Evolutionary conservation across 2,797 vertebrate species (phyloP).

Genomic region (Bryconaethiops microstoma): DNA sequence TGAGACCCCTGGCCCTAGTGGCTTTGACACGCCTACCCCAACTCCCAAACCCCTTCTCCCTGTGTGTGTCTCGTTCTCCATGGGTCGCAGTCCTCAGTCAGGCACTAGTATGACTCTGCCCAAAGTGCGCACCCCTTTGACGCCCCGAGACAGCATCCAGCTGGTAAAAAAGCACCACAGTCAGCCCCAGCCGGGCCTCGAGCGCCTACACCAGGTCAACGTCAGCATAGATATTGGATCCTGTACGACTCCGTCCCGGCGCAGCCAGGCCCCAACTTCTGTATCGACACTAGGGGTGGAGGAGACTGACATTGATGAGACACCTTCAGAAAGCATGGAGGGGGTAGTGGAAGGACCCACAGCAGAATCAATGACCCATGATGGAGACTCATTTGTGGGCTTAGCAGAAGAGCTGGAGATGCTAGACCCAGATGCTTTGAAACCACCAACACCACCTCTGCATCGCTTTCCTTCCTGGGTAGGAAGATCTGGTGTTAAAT

Average conservation of each 20-base stretch:
- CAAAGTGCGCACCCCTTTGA: constrained; percentile 81
- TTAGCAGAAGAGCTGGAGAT: constrained; percentile 70
- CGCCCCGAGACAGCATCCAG: constrained; percentile 86
- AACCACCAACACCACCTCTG: constrained; percentile 91
- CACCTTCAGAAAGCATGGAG: constrained; percentile 73
- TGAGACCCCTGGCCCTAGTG: constrained; percentile 64
- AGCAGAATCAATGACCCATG: constrained; percentile 42
- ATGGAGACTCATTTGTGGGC: constrained; percentile 64
- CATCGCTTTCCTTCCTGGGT: constrained; percentile 96
- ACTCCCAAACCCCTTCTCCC: constrained; percentile 65
- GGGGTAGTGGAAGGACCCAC: constrained; percentile 68
- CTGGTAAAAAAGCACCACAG: constrained; percentile 91
- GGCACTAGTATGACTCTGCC: constrained; percentile 91
- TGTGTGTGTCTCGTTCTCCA: constrained; percentile 21
- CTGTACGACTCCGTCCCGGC: constrained; percentile 64
- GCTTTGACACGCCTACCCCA: constrained; percentile 58
- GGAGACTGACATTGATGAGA: constrained; percentile 71
- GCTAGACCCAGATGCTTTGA: constrained; percentile 74
- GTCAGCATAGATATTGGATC: constrained; percentile 79
- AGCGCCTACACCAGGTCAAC: constrained; percentile 72
- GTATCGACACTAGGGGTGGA: constrained; percentile 82
- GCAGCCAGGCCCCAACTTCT: constrained; percentile 57
- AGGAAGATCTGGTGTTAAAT: constrained; percentile 61
- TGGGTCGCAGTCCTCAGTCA: constrained; percentile 21
- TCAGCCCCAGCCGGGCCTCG: constrained; percentile 84